Percentiles rank a stretch among this genome's conserved stretches.
phyloP scores from a whole-genome alignment of 2,888 invertebrate species.

The Flexamia atlantica region DNA sequence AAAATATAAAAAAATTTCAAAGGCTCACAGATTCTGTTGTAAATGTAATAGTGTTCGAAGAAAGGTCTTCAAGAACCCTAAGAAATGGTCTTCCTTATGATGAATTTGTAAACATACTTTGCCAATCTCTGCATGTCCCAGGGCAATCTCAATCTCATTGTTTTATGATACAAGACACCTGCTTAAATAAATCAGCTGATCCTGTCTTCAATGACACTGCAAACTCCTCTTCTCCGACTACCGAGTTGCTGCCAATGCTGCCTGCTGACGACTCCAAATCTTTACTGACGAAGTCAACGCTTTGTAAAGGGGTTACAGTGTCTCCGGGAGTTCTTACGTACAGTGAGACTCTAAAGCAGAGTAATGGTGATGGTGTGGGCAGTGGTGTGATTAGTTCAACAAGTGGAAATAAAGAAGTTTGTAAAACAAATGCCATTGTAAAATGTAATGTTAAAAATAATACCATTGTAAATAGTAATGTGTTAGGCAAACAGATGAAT shows the following conservation, averaged over 20 bases:
- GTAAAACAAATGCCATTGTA: neutral
- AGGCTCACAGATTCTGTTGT: neutral
- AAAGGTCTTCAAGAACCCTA: neutral
- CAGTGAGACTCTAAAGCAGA: slow-evolving; percentile 14
- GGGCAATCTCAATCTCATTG: neutral
- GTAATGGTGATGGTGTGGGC: neutral
- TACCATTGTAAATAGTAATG: neutral
- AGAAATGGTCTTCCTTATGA: slow-evolving; percentile 13
- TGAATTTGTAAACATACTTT: neutral
- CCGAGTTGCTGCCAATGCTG: neutral
- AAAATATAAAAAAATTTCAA: slow-evolving; percentile 27
- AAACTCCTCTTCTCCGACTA: neutral
- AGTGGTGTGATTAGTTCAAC: neutral
- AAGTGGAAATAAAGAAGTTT: neutral
- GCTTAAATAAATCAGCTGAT: neutral
- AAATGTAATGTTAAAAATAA: too few species aligned
- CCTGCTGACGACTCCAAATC: too few species aligned
- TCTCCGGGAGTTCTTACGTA: slow-evolving; percentile 3
- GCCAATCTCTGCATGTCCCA: neutral
- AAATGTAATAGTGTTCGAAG: neutral
- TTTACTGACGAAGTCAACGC: neutral
- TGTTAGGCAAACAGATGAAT: neutral
- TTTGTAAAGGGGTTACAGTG: neutral
- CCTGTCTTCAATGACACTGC: neutral
- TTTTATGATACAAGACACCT: neutral